A percentile compares a stretch with the other conserved stretches of the same genome.
These are phyloP conservation scores for Listronotus oregonensis DNA, from an alignment of 1,140 invertebrate species.

Conservation along the genomic window DNA sequence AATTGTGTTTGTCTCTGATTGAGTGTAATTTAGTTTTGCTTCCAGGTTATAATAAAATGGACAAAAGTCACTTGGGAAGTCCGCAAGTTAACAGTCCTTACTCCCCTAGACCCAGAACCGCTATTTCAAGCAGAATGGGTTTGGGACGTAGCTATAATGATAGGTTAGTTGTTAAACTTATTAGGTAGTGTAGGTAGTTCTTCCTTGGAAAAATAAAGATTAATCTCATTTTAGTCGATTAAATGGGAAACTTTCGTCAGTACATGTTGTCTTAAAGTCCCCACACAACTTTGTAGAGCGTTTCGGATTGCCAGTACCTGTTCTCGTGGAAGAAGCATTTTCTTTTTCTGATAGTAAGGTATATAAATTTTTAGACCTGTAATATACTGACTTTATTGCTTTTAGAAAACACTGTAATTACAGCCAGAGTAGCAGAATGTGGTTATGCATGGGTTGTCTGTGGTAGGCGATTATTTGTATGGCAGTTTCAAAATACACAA, in stretches of 20 bases:
- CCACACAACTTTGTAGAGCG: constrained; percentile 71
- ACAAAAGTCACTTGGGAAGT: no score
- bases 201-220: not conserved
- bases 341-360: constrained; percentile 76
- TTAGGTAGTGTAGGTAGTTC: no score
- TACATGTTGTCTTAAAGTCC: constrained; percentile 73
- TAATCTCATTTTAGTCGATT: constrained; percentile 57
- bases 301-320: constrained; percentile 80
- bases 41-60: no score
- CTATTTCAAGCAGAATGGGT: constrained; percentile 55
- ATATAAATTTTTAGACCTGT: not conserved
- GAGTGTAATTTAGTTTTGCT: no score
- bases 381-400: not conserved
- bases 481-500: constrained; percentile 74
- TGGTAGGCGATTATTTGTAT: constrained; percentile 82
- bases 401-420: constrained; percentile 61
- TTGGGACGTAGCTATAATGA: constrained; percentile 38
- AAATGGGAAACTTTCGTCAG: constrained; percentile 64
- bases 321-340: constrained; percentile 86
- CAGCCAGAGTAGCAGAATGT: constrained; percentile 59
- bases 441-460: constrained; percentile 81
- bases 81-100: constrained; percentile 56
- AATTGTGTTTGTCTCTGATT: no score
- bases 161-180: constrained; percentile 22
- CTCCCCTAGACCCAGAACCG: constrained; percentile 58